Evolutionary conservation across 2,888 invertebrate species (phyloP).

Genomic region (Tenodera sinensis): DNA sequence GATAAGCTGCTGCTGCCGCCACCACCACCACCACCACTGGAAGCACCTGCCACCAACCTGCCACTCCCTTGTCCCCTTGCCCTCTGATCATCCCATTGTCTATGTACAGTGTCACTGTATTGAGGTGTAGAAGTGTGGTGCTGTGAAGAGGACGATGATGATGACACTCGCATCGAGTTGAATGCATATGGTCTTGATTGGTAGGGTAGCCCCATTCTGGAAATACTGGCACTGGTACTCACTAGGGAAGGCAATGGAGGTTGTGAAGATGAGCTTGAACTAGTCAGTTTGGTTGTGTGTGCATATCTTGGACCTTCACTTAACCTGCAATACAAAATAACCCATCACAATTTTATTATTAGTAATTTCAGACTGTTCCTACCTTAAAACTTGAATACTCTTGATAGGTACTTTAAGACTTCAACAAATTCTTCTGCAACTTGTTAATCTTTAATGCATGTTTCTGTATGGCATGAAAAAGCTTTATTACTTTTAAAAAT

Average conservation of each 20-base stretch:
- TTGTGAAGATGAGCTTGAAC: constrained; percentile 24
- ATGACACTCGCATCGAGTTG: constrained; percentile 20
- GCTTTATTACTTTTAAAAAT: too few relatives aligned
- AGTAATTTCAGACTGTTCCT: too few relatives aligned
- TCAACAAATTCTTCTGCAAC: not conserved
- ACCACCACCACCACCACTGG: constrained; percentile 14
- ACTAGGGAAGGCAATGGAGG: constrained; percentile 28
- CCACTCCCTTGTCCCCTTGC: constrained; percentile 6
- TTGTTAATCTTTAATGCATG: too few relatives aligned
- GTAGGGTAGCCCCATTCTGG: not conserved
- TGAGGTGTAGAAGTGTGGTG: constrained; percentile 6
- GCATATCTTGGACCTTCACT: constrained; percentile 59
- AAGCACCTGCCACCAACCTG: constrained; percentile 26
- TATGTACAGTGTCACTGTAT: constrained; percentile 11
- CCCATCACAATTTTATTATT: too few relatives aligned
- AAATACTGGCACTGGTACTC: constrained; percentile 26
- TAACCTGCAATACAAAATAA: constrained; percentile 45
- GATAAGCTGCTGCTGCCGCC: constrained; percentile 11
- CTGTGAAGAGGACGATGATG: not conserved
- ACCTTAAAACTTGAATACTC: not conserved
- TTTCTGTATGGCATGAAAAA: too few relatives aligned
- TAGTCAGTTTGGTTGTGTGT: constrained; percentile 32
- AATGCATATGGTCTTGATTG: constrained; percentile 23
- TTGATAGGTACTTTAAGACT: not conserved
- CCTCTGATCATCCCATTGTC: constrained; percentile 27